Evolutionary conservation across 2,113 vertebrate genomes (phyloP).

Genomic region (Oxyura jamaicensis): DNA sequence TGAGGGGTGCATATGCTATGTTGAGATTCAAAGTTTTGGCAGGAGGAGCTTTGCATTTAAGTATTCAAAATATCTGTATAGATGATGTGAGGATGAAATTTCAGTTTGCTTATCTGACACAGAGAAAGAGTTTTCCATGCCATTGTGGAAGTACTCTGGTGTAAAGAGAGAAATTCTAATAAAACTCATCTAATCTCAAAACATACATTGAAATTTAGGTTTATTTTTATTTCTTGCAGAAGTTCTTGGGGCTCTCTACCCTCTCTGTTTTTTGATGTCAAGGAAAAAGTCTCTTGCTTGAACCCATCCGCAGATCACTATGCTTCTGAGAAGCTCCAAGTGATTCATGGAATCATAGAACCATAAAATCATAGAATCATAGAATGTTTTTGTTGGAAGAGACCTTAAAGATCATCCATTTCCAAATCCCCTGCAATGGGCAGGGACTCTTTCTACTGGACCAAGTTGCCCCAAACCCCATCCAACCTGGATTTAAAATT

Average conservation of each 20-base stretch:
- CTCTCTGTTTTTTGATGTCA: neutral
- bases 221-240: neutral
- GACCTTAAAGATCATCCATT: neutral
- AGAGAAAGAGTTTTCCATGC: neutral
- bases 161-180: neutral
- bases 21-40: neutral
- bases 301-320: neutral
- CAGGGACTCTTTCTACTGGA: neutral
- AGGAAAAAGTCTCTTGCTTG: neutral
- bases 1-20: neutral
- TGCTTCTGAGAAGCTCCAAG: neutral
- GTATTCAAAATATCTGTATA: neutral
- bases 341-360: neutral
- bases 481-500: neutral
- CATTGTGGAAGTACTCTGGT: neutral
- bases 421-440: neutral
- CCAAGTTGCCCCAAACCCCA: neutral
- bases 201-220: neutral
- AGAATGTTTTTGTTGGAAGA: neutral
- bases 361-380: neutral
- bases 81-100: neutral
- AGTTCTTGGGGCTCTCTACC: rapidly evolving
- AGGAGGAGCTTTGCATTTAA: neutral
- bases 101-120: neutral
- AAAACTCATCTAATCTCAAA: neutral